phyloP scores from a whole-genome alignment of 1,140 invertebrate species.

The Pararge aegeria region DNA sequence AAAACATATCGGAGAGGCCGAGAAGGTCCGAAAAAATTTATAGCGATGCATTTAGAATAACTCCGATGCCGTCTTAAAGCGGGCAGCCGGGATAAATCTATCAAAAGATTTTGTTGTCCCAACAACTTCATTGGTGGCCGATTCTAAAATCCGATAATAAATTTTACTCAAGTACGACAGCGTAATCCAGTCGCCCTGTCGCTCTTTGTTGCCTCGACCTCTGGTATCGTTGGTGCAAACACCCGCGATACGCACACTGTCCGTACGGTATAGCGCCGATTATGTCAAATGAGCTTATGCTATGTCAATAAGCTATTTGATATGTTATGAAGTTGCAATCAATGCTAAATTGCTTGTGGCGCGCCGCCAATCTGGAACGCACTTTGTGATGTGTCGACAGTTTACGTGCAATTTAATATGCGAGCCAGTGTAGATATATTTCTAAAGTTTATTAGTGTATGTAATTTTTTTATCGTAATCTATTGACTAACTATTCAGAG shows the following conservation, averaged over 20 bases:
- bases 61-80: conserved; percentile 66
- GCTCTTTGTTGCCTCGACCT: conserved; percentile 72
- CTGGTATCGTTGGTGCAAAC: conserved; percentile 20
- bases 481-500: too few relatives aligned
- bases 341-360: too few relatives aligned
- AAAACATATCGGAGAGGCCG: conserved; percentile 34
- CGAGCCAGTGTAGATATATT: too few relatives aligned
- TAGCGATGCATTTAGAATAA: conserved; percentile 70
- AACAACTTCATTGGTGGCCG: conserved; percentile 79
- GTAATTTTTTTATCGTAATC: too few relatives aligned
- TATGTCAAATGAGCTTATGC: too few relatives aligned
- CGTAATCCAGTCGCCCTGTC: conserved; percentile 73
- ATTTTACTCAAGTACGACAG: conserved; percentile 78
- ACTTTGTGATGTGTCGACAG: too few relatives aligned
- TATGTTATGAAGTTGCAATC: too few relatives aligned
- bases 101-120: conserved; percentile 79
- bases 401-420: too few relatives aligned
- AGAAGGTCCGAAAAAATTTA: conserved; percentile 61
- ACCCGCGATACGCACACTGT: neutral
- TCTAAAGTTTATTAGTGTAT: too few relatives aligned
- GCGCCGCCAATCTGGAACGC: too few relatives aligned
- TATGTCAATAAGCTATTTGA: too few relatives aligned
- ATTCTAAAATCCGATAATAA: conserved; percentile 79
- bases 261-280: neutral
- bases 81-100: conserved; percentile 77